These are phyloP conservation scores for Pelobates fuscus DNA, from an alignment of 2,113 vertebrate genomes.

Conservation along the genomic window DNA sequence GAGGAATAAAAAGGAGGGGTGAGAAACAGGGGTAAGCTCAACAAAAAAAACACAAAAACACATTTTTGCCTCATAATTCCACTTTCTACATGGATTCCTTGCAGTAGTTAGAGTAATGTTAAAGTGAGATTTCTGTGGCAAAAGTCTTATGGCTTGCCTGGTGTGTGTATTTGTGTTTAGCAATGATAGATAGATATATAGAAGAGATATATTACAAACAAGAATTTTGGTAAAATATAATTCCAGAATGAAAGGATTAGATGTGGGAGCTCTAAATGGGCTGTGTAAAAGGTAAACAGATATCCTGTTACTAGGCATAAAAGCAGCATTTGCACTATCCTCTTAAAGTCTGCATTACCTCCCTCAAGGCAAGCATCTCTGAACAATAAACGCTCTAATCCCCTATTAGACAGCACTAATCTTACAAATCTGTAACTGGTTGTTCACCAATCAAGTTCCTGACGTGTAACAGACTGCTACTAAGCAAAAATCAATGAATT, in stretches of 20 bases:
- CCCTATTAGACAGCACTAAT: constrained; percentile 40
- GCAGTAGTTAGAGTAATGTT: too few relatives aligned
- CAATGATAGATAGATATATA: too few relatives aligned
- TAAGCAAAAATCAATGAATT: constrained; percentile 23
- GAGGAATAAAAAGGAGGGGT: too few relatives aligned
- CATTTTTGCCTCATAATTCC: too few relatives aligned
- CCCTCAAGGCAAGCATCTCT: constrained; percentile 44
- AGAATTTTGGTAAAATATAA: too few relatives aligned
- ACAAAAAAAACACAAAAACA: too few relatives aligned
- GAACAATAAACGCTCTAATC: constrained; percentile 47
- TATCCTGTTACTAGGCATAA: constrained; percentile 40
- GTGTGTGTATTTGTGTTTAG: too few relatives aligned
- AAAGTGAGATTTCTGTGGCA: too few relatives aligned
- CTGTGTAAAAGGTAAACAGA: constrained; percentile 29
- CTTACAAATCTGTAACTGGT: constrained; percentile 32
- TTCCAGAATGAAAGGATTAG: background rate
- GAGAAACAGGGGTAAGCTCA: too few relatives aligned
- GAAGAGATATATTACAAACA: too few relatives aligned
- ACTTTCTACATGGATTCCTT: too few relatives aligned
- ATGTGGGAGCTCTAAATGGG: background rate
- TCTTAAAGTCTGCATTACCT: constrained; percentile 40
- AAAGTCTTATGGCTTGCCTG: too few relatives aligned
- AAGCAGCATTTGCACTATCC: constrained; percentile 43
- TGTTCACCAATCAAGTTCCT: constrained; percentile 26
- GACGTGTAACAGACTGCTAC: constrained; percentile 13